Percentiles rank a stretch among this genome's conserved stretches.
phyloP scores from a whole-genome alignment of 2,888 invertebrate genomes.

The Patella pellucida region DNA sequence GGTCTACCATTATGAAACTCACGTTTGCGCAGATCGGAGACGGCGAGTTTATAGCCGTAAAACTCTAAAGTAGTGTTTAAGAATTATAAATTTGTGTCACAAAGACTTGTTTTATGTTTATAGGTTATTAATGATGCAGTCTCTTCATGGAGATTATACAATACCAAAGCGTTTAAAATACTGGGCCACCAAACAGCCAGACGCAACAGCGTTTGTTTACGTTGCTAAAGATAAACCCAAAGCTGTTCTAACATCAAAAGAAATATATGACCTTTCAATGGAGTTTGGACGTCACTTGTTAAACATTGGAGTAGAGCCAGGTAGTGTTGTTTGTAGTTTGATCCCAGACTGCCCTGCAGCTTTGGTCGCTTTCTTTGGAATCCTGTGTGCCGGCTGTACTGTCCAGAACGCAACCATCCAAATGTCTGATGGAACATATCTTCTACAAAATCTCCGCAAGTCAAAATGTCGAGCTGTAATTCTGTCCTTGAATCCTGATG shows the following conservation, averaged over 20 bases:
- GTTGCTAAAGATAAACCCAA: not conserved
- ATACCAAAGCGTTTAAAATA: not conserved
- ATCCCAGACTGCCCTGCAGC: not conserved
- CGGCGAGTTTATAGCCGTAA: too few relatives aligned
- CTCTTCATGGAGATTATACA: too few relatives aligned
- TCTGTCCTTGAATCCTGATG: not conserved
- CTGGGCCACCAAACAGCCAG: not conserved
- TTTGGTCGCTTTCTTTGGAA: not conserved
- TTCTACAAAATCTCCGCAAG: not conserved
- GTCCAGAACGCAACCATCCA: not conserved
- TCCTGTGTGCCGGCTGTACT: not conserved
- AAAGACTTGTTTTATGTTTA: too few relatives aligned
- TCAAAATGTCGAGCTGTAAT: not conserved
- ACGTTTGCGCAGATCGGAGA: too few relatives aligned
- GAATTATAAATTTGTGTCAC: too few relatives aligned
- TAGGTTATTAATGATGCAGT: too few relatives aligned
- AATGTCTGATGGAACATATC: not conserved
- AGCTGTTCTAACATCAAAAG: not conserved
- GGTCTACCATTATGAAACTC: too few relatives aligned
- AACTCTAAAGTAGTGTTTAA: too few relatives aligned
- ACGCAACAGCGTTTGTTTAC: not conserved
- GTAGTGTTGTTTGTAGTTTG: not conserved
- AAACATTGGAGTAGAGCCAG: not conserved
- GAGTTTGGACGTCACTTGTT: not conserved
- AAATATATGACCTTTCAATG: not conserved